Conservation (phyloP, 2,888 invertebrate genomes). For the Hydroisotoma schaefferi region DNA sequence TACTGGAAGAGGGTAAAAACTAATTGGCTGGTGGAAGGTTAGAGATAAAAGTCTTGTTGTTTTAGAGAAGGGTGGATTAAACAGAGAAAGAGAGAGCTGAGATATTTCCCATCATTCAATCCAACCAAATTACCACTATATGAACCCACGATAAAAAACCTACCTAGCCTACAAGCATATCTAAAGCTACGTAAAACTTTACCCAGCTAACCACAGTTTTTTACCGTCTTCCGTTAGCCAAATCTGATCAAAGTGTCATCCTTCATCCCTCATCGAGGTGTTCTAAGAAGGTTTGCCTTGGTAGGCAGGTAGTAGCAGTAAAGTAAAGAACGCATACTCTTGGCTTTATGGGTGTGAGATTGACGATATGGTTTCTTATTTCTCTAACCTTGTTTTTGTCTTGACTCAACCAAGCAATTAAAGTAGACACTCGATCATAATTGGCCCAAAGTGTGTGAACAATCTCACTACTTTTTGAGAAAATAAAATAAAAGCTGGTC, state of each 20-base stretch:
- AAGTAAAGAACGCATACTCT: no score
- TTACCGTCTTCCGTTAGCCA: background rate
- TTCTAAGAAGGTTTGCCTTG: no score
- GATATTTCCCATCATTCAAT: background rate
- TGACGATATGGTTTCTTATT: background rate
- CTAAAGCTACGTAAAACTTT: no score
- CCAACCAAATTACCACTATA: no score
- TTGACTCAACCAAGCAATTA: no score
- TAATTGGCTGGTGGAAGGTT: constrained; percentile 8
- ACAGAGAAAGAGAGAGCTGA: background rate
- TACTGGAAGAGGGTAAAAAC: constrained; percentile 1
- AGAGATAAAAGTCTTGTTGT: constrained; percentile 11
- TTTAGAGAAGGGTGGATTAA: constrained; percentile 8
- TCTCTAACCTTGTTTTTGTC: no score
- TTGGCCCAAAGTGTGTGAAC: background rate
- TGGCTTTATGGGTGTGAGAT: no score
- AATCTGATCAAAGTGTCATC: constrained; percentile 2
- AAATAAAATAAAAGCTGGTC: no score
- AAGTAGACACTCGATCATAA: background rate
- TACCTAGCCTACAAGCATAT: no score
- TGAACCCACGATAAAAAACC: no score
- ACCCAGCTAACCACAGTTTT: background rate
- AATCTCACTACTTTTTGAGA: background rate
- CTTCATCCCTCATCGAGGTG: background rate
- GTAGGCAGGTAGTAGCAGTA: no score